Base-by-base conservation (phyloP, 2,888 invertebrate species). In the Pyrocoelia pectoralis region DNA sequence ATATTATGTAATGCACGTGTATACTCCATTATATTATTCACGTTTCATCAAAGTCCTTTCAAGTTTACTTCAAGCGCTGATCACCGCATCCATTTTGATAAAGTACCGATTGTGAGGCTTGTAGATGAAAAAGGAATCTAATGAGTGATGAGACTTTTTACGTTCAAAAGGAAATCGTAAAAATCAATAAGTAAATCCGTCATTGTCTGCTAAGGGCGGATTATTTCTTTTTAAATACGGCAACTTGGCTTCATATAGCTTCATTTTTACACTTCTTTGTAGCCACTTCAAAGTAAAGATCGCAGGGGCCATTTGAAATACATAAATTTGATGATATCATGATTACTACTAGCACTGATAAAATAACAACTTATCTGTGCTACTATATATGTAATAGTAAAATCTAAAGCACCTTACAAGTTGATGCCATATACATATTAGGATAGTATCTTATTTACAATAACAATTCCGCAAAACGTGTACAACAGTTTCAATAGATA, bases 51-150 rank as follows among this genome's bases (percentile, higher is more conserved):
- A 53, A 53, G 56, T 52, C 65, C 61, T 68, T 67, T 67, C 64
- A 65, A 55, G 49, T 56, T 53, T 56, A 59, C 59, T 64, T 56
- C 66, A 66, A 65, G 48, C 60, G 61, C 68, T 68, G 67, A 71
- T 70, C 68, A 71, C 67, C 57, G 18, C 62, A 67, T 67, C 62
- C 70, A 67, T 63, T 61, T 56, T 61, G 56, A 60, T 54, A 54
- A 55, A 60, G 60, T 60, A 60, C 54, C 60, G 54, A 60, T 61
- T 60, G 59, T 56, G 57, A 24, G 46, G 48, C 46, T 53, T 24
- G 38, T 40, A 19, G 33, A 61, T 59, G 66, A 62, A 56, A 58
- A 59, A 50, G 54, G 56, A 48, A 53, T 56, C 40, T 57, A 58
- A 66, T 61, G 63, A 62, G 43, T 48, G 62, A 62, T 57, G 62